Conservation (phyloP, 2,797 vertebrate genomes). For the Eidolon dupreanum region DNA sequence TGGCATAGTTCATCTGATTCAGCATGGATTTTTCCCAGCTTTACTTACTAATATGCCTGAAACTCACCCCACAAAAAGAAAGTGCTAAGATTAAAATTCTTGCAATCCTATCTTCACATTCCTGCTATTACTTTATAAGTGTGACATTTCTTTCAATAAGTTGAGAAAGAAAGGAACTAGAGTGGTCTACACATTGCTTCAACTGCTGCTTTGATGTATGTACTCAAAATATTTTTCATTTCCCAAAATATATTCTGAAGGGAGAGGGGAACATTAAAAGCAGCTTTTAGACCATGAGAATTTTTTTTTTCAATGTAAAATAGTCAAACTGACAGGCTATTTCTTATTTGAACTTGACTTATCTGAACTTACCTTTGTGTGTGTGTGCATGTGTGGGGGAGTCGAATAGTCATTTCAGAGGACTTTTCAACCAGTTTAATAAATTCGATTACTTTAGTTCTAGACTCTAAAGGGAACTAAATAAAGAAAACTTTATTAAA, state of each 20-base stretch:
- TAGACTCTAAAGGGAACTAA: neutral
- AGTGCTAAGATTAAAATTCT: slow-evolving; percentile 1
- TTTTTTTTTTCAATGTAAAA: neutral
- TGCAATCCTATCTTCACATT: neutral
- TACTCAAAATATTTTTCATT: slow-evolving; percentile 36
- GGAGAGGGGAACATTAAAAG: neutral
- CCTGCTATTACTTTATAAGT: neutral
- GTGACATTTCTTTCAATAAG: neutral
- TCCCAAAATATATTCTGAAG: slow-evolving; percentile 46
- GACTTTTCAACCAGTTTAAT: slow-evolving; percentile 36
- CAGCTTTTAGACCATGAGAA: neutral
- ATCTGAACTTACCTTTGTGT: neutral
- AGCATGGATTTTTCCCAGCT: neutral
- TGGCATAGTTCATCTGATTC: slow-evolving; percentile 24
- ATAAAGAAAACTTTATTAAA: neutral
- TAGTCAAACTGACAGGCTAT: neutral
- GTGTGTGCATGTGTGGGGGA: neutral
- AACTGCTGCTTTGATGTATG: slow-evolving; percentile 31
- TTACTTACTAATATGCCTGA: neutral
- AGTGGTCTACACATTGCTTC: neutral
- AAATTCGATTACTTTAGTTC: neutral
- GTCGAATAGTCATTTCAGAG: neutral
- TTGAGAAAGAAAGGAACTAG: slow-evolving; percentile 15
- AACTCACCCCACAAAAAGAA: neutral
- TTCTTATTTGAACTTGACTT: slow-evolving; percentile 8